Evolutionary conservation across 2,113 vertebrate species (phyloP).

Genomic region (Eidolon helvum): DNA sequence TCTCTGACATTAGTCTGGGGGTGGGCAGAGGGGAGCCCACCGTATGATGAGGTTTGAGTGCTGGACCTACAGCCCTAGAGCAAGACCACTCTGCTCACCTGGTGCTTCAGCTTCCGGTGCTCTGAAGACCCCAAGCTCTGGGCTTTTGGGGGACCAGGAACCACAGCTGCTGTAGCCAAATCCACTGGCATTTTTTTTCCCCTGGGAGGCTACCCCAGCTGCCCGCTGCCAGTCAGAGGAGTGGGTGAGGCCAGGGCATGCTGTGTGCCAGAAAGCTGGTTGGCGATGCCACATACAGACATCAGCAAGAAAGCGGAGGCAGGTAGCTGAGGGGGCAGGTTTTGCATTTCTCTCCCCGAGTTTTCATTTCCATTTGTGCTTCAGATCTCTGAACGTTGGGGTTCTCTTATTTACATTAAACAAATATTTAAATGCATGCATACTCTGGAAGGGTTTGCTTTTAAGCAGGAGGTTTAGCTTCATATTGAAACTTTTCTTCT

Average conservation of each 20-base stretch:
- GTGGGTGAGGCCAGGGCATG: neutral
- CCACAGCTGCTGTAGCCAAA: neutral
- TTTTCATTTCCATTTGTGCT: neutral
- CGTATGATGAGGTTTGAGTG: accelerated
- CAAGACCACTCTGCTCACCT: neutral
- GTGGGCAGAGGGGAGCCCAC: no score
- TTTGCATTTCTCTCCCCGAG: neutral
- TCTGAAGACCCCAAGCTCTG: neutral
- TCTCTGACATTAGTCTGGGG: neutral
- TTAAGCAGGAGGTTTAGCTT: neutral
- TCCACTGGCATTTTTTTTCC: neutral
- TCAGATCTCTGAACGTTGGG: neutral
- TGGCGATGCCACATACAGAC: accelerated
- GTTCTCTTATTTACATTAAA: neutral
- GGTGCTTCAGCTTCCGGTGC: neutral
- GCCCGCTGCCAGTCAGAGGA: neutral
- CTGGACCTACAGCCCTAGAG: neutral
- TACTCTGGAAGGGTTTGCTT: neutral
- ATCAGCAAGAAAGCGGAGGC: neutral
- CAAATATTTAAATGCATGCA: neutral
- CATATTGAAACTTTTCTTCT: neutral
- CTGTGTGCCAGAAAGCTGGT: neutral
- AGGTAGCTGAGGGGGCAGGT: accelerated
- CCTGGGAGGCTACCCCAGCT: neutral
- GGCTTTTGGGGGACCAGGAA: neutral